phyloP scores from a whole-genome alignment of 2,888 invertebrate genomes.

The Rapana venosa region DNA sequence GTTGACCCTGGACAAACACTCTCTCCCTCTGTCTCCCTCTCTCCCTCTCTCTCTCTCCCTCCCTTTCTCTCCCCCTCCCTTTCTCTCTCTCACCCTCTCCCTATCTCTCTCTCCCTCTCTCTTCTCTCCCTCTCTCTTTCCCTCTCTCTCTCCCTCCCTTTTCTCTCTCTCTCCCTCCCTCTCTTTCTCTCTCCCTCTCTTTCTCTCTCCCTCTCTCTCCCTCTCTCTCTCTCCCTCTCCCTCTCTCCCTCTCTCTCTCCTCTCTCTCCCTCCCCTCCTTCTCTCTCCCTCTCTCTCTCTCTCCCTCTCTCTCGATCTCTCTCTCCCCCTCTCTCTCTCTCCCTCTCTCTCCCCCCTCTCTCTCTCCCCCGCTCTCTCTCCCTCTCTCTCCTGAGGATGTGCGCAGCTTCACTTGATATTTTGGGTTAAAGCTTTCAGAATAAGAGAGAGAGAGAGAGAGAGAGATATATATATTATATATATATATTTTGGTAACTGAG shows the following conservation, averaged over 20 bases:
- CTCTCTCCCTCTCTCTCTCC: background rate
- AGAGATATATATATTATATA: no score
- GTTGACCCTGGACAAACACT: no score
- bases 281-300: background rate
- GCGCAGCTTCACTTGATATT: no score
- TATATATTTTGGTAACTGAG: no score
- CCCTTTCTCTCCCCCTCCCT: background rate
- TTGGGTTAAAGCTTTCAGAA: no score
- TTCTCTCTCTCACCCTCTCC: background rate
- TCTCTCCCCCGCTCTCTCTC: background rate
- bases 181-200: background rate
- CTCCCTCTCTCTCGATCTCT: background rate
- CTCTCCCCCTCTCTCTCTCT: background rate
- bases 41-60: background rate
- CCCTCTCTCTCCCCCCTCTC: background rate
- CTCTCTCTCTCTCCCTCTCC: background rate
- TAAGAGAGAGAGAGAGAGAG: no score
- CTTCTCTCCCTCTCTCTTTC: background rate
- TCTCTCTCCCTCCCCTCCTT: background rate
- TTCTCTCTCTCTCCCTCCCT: background rate
- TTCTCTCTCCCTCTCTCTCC: background rate
- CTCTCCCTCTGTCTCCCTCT: background rate
- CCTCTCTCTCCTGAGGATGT: background rate
- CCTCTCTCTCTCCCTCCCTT: background rate
- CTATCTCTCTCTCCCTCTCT: background rate